Evolutionary conservation across 2,797 vertebrate species (phyloP).

Genomic region (Semaprochilodus insignis): DNA sequence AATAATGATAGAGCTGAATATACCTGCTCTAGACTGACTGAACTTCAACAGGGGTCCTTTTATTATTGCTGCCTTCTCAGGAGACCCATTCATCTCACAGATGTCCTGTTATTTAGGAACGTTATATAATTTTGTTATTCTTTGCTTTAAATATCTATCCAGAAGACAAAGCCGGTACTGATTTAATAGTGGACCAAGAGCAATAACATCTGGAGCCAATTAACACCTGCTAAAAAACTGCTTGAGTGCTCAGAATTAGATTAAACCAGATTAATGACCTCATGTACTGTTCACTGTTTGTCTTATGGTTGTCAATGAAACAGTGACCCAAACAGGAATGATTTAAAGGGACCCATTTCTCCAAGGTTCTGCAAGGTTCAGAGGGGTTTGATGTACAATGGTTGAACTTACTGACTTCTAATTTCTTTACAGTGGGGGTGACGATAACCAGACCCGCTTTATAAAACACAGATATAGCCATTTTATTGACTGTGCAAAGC

Average conservation of each 20-base stretch:
- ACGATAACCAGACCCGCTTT: too few relatives aligned
- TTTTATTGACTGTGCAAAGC: too few relatives aligned
- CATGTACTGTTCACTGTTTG: neutral
- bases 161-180: neutral
- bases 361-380: too few relatives aligned
- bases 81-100: neutral
- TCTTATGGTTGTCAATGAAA: neutral
- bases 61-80: neutral
- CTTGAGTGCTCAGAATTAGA: neutral
- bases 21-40: neutral
- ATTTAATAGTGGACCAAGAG: neutral
- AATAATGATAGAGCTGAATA: neutral
- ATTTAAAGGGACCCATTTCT: neutral
- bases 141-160: neutral
- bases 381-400: too few relatives aligned
- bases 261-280: conserved; percentile 8
- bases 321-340: neutral
- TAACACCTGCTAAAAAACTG: conserved; percentile 6
- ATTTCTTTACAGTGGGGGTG: too few relatives aligned
- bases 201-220: conserved; percentile 14
- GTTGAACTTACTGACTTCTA: too few relatives aligned
- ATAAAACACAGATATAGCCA: too few relatives aligned
- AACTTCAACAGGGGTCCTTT: neutral
- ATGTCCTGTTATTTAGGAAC: neutral
- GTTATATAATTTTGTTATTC: neutral